Percentiles rank a stretch among this genome's conserved stretches.
Evolutionary conservation across 2,888 invertebrate genomes (phyloP).

Genomic region (Bugulina stolonifera): DNA sequence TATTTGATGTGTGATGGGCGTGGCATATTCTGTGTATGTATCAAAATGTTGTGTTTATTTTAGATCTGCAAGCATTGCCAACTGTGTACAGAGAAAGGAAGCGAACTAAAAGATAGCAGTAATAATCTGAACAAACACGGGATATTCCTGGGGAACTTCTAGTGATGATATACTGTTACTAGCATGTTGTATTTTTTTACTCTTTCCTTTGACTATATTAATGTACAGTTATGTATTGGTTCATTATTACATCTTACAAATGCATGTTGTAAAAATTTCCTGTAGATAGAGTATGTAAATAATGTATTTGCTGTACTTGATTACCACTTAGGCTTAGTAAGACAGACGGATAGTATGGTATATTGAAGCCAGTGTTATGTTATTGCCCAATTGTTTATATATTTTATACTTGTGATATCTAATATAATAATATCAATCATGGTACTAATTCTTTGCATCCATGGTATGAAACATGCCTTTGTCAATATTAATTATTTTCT

Average conservation of each 20-base stretch:
- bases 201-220: background rate
- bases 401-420: conserved; percentile 20
- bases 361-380: background rate
- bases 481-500: background rate
- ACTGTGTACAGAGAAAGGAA: conserved; percentile 24
- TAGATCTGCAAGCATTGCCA: conserved; percentile 18
- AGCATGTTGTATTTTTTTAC: conserved; percentile 25
- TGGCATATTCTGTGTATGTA: too few species aligned
- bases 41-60: too few species aligned
- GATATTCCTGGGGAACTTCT: too few species aligned
- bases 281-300: conserved; percentile 25
- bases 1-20: too few species aligned
- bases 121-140: too few species aligned
- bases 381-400: background rate
- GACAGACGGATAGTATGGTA: background rate
- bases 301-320: conserved; percentile 21
- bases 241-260: background rate
- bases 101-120: conserved; percentile 4
- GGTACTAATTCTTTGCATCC: background rate
- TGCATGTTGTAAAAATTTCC: conserved; percentile 14
- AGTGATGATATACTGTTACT: background rate
- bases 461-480: background rate
- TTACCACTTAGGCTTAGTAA: background rate
- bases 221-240: background rate
- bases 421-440: too few species aligned